Base-by-base conservation (phyloP, 2,888 invertebrate genomes). In the Acanthopleura granulata region DNA sequence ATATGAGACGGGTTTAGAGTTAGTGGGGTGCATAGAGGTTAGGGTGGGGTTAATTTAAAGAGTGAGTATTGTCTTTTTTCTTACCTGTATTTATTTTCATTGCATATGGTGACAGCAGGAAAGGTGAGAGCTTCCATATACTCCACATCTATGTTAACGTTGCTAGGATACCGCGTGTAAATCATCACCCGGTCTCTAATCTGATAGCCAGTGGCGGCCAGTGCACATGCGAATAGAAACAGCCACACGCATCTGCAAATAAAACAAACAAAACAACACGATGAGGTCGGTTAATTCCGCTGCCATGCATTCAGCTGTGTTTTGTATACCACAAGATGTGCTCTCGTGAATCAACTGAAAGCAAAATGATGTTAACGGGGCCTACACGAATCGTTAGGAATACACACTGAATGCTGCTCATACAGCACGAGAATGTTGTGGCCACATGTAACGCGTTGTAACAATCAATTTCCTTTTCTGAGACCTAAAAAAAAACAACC, bases 141-240 rank as follows among this genome's bases (percentile, higher is more conserved):
- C 16, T 49, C 50, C 50, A 71, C 71, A 49, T 71, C 71, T 49
- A 71, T 49, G 50, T 71, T 71, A 49, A 71, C 71, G 71, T 71
- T 71, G 71, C 71, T 71, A 71, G 71, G 71, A 40, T 40, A 71
- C 71, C 40, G 40, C 71, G 50, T 71, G 50, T 71, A 71, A n/a
- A 49, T 71, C 15, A 71, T 30, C 9, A 71, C 71, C 4, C 71
- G 71, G 25, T 71, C 71, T 22, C 71, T 16, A 15, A 71, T 71
- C 50, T 71, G 71, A 27, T 71, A 71, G 15, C 29, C 71, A 1
- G 50, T 49, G 71, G 71, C 71, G n/a, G 49, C 71, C 4, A 71
- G 40, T 40, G 71, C 71, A n/a, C 71, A 71, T 16, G 40, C 71
- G 25, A 71, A 71, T 25, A 71, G 49, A 16, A 71, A 49, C 25